These are phyloP conservation scores for Merluccius polli DNA, from an alignment of 2,797 vertebrate species.

Conservation along the genomic window DNA sequence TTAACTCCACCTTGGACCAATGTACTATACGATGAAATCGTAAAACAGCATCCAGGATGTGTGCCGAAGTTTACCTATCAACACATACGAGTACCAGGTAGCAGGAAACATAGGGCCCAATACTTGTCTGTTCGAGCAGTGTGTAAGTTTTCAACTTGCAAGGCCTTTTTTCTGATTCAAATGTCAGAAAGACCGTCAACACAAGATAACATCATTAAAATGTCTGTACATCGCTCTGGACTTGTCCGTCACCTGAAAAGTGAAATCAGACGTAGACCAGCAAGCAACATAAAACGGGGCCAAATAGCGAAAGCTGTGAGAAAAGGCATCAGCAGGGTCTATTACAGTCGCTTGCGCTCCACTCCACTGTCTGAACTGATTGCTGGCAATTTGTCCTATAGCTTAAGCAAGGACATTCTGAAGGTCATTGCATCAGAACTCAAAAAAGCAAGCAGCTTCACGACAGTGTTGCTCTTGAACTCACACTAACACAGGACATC, in stretches of 20 bases:
- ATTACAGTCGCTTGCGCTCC: neutral
- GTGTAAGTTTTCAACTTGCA: too few relatives aligned
- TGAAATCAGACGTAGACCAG: slow-evolving; percentile 8
- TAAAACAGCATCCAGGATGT: too few relatives aligned
- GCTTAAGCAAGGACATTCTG: slow-evolving; percentile 11
- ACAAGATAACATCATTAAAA: too few relatives aligned
- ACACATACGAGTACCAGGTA: too few relatives aligned
- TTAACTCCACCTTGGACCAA: too few relatives aligned
- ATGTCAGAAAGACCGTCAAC: too few relatives aligned
- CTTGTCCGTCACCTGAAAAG: neutral
- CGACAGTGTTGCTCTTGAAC: slow-evolving; percentile 14
- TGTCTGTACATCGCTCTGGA: too few relatives aligned
- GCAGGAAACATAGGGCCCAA: too few relatives aligned
- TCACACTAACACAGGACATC: slow-evolving; percentile 10
- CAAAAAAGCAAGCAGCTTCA: slow-evolving; percentile 7
- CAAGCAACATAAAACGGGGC: slow-evolving; percentile 2
- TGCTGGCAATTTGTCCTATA: slow-evolving; percentile 18
- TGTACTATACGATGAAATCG: too few relatives aligned
- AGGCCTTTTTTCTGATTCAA: too few relatives aligned
- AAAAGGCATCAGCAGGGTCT: slow-evolving; percentile 11
- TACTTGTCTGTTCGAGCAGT: too few relatives aligned
- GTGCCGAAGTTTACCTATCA: too few relatives aligned
- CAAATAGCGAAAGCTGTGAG: slow-evolving; percentile 8
- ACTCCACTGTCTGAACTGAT: slow-evolving; percentile 14
- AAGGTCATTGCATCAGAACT: slow-evolving; percentile 18